Percentiles rank a stretch among this genome's conserved stretches.
phyloP scores from a whole-genome alignment of 2,113 vertebrate genomes.

The Platycercus adscitus region DNA sequence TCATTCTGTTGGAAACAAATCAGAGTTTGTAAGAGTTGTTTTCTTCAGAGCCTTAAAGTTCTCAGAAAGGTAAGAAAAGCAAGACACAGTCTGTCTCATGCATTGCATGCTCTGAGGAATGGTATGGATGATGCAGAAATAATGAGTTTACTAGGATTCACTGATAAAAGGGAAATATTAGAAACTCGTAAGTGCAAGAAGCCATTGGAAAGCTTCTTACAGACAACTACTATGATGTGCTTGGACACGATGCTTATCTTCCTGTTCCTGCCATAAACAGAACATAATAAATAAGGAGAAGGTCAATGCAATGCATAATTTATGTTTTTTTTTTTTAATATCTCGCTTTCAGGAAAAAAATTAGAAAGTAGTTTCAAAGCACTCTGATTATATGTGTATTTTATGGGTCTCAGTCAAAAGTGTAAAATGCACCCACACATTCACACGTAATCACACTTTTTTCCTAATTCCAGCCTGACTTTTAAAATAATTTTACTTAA shows the following conservation, averaged over 20 bases:
- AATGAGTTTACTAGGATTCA: not conserved
- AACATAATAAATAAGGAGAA: slow-evolving; percentile 24
- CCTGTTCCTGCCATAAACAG: not conserved
- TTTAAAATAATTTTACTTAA: not conserved
- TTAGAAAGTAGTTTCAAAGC: not conserved
- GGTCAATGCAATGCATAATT: not conserved
- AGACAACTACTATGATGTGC: not conserved
- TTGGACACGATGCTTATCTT: not conserved
- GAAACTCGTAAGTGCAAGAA: not conserved
- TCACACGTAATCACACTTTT: not conserved
- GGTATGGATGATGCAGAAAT: not conserved
- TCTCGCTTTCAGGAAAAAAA: not conserved
- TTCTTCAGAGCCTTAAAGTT: not conserved
- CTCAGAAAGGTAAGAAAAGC: not conserved
- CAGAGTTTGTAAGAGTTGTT: not conserved
- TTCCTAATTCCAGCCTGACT: not conserved
- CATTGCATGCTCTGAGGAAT: not conserved
- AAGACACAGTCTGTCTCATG: not conserved
- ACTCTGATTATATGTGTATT: not conserved
- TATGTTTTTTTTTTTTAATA: slow-evolving; percentile 5
- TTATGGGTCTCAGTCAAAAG: not conserved
- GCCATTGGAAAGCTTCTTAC: not conserved
- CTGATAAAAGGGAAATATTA: slow-evolving; percentile 2
- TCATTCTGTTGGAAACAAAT: not conserved
- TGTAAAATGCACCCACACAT: not conserved